These are phyloP conservation scores for Brachyalestes nurse DNA, from an alignment of 2,797 vertebrate species.

Conservation along the genomic window DNA sequence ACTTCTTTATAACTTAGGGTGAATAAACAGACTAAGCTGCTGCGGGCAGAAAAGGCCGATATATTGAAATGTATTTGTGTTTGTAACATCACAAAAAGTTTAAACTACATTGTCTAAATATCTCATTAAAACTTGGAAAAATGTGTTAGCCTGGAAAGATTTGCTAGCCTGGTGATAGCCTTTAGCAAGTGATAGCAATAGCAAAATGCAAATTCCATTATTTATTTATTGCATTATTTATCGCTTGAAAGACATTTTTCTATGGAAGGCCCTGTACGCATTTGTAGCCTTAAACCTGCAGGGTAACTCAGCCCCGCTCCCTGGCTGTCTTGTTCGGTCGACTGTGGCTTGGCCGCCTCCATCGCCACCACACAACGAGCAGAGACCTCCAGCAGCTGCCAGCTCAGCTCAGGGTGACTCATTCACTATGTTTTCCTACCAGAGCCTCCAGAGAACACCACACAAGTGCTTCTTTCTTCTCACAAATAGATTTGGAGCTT, in stretches of 20 bases:
- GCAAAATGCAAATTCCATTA: no score
- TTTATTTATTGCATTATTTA: no score
- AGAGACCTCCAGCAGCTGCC: conserved; percentile 33
- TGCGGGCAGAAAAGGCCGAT: neutral
- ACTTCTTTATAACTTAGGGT: neutral
- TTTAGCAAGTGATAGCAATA: no score
- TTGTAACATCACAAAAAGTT: neutral
- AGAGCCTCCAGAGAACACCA: conserved; percentile 40
- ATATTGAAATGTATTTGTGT: neutral
- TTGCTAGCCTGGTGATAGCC: no score
- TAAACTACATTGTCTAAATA: no score
- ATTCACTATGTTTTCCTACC: conserved; percentile 46
- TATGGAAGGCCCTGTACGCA: neutral
- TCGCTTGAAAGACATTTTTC: neutral
- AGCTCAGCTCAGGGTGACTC: conserved; percentile 45
- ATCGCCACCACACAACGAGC: conserved; percentile 37
- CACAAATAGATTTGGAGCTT: conserved; percentile 47
- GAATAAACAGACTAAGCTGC: neutral
- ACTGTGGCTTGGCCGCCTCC: conserved; percentile 15
- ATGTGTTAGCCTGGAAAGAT: no score
- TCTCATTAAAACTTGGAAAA: no score
- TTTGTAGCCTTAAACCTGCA: neutral
- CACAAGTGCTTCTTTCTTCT: conserved; percentile 57
- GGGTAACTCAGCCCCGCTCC: conserved; percentile 2
- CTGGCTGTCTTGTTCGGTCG: conserved; percentile 11